These are phyloP conservation scores for Drosophila serrata DNA, from an alignment of 1,140 invertebrate genomes.

Conservation along the genomic window DNA sequence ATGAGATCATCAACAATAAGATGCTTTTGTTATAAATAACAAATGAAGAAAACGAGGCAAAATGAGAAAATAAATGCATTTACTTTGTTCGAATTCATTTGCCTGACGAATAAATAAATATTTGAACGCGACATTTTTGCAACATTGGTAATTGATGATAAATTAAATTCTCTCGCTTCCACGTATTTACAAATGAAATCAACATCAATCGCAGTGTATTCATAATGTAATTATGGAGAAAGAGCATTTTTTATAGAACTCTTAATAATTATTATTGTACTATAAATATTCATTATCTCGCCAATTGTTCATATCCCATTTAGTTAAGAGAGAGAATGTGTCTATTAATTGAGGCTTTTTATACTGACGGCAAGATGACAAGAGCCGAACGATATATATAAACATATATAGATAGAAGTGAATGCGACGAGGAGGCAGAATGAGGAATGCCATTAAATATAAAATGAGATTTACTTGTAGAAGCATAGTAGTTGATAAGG, in stretches of 20 bases:
- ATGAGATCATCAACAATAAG: slow-evolving; percentile 58
- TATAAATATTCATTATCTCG: slow-evolving; percentile 42
- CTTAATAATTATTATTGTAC: slow-evolving; percentile 23
- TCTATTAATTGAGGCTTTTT: slow-evolving; percentile 31
- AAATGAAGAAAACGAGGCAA: slow-evolving; percentile 25
- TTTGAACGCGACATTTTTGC: slow-evolving; percentile 4
- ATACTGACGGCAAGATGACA: slow-evolving; percentile 29
- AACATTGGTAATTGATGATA: slow-evolving; percentile 21
- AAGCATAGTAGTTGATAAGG: not conserved
- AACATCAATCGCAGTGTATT: not conserved
- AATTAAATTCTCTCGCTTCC: slow-evolving; percentile 8
- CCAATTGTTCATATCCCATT: slow-evolving; percentile 28
- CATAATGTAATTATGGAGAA: slow-evolving; percentile 32
- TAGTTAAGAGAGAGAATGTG: not conserved
- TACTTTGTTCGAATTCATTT: slow-evolving; percentile 14
- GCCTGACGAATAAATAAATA: slow-evolving; percentile 4
- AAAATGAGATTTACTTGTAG: not conserved
- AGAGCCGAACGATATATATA: not conserved
- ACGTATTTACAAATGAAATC: not conserved
- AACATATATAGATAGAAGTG: not conserved
- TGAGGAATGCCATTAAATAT: not conserved
- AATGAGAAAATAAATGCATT: slow-evolving; percentile 13
- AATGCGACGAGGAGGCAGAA: not conserved
- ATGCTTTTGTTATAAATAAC: slow-evolving; percentile 39
- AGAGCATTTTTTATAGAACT: slow-evolving; percentile 11